Conservation (phyloP, 2,113 vertebrate genomes). For the Macaca fascicularis region T2T-MFA8v1.1 NC_088375.1:177663001-177663500, state of each 20-base stretch:
- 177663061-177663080: neutral
- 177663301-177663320: neutral
- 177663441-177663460: neutral
- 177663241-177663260: neutral
- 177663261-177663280: neutral
- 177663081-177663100: neutral
- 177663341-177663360: neutral
- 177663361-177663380: neutral
- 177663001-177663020: too few species aligned
- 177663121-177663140: slow-evolving; percentile 11
- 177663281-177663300: neutral
- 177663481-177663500: neutral
- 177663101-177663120: neutral
- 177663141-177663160: slow-evolving; percentile 25
- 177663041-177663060: neutral
- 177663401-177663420: neutral
- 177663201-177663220: slow-evolving; percentile 1
- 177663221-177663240: too few species aligned
- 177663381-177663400: neutral
- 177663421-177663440: neutral
- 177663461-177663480: neutral
- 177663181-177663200: neutral
- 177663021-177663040: neutral
- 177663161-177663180: neutral
- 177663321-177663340: neutral